phyloP scores from a whole-genome alignment of 1,140 invertebrate genomes.

The Wasmannia auropunctata region DNA sequence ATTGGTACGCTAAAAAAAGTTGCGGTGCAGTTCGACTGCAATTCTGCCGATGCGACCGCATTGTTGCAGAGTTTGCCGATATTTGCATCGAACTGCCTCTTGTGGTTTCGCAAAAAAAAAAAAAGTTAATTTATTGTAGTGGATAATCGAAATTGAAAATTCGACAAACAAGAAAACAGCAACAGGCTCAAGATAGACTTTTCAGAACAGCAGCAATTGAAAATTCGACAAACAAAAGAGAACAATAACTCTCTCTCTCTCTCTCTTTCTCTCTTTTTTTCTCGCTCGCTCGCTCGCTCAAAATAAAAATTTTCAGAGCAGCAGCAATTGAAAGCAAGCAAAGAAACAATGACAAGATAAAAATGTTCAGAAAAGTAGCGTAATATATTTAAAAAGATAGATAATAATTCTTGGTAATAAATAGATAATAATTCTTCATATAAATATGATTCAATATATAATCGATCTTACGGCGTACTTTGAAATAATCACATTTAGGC shows the following conservation, averaged over 20 bases:
- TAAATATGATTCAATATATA: neutral
- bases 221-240: neutral
- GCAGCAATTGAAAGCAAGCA: neutral
- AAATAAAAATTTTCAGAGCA: neutral
- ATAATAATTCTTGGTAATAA: neutral
- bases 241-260: too few species aligned
- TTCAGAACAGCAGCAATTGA: neutral
- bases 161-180: neutral
- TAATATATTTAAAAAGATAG: neutral
- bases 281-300: too few species aligned
- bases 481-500: neutral
- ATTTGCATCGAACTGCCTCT: neutral
- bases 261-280: too few species aligned
- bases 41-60: neutral
- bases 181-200: neutral
- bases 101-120: neutral
- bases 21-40: neutral
- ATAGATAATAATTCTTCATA: neutral
- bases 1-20: neutral
- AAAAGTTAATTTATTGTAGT: neutral
- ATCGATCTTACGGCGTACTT: neutral
- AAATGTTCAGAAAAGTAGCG: neutral
- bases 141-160: neutral
- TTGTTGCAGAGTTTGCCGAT: conserved; percentile 24
- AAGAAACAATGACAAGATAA: neutral